These are phyloP conservation scores for Chalcis sispes DNA, from an alignment of 2,888 invertebrate genomes.

Conservation along the genomic window DNA sequence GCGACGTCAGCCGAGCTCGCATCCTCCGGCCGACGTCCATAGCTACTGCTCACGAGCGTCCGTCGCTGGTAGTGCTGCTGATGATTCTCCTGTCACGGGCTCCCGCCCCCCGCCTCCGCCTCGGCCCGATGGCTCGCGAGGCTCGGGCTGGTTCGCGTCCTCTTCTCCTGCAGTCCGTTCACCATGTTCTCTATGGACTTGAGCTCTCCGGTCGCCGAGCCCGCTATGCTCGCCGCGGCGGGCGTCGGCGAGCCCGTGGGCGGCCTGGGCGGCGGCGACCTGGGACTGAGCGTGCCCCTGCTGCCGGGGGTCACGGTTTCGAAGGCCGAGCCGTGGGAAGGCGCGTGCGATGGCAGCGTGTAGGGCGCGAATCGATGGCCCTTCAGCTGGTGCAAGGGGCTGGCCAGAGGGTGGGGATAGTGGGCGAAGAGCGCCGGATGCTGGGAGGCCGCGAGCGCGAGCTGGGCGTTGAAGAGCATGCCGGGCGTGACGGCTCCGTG, in stretches of 20 bases:
- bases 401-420: conserved; percentile 83
- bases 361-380: conserved; percentile 93
- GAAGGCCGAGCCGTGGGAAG: conserved; percentile 88
- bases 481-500: conserved; percentile 88
- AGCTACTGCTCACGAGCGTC: conserved; percentile 18
- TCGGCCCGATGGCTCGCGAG: conserved; percentile 69
- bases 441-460: conserved; percentile 88
- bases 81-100: conserved; percentile 75
- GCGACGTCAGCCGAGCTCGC: background rate
- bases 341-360: conserved; percentile 85
- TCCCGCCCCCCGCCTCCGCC: conserved; percentile 70
- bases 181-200: conserved; percentile 99
- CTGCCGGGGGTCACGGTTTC: conserved; percentile 91
- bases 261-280: conserved; percentile 80
- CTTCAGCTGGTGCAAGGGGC: conserved; percentile 83
- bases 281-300: conserved; percentile 79
- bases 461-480: conserved; percentile 91
- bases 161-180: conserved; percentile 94
- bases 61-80: conserved; percentile 13
- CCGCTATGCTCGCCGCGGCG: conserved; percentile 80
- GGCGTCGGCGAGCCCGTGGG: conserved; percentile 79
- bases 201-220: conserved; percentile 85
- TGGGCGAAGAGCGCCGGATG: conserved; percentile 86
- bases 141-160: conserved; percentile 78
- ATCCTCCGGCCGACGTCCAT: background rate